Conservation (phyloP, 2,888 invertebrate genomes). For the Archips xylosteana region DNA sequence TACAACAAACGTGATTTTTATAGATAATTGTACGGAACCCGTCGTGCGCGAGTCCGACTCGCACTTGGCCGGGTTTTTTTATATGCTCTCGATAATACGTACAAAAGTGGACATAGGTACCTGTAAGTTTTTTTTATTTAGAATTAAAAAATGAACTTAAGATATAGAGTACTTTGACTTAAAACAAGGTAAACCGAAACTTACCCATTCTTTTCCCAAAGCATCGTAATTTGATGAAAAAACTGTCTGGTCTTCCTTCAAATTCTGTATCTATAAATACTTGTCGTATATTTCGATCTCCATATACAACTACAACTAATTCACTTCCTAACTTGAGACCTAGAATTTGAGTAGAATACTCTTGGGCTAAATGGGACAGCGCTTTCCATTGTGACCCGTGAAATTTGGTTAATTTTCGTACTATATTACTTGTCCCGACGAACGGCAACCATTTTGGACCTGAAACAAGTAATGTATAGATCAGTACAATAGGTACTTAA, state of each 20-base stretch:
- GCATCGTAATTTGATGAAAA: conserved; percentile 88
- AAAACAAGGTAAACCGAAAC: conserved; percentile 28
- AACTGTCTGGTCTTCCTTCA: conserved; percentile 89
- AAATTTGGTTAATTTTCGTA: conserved; percentile 58
- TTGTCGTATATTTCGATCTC: conserved; percentile 86
- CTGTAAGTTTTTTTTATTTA: too few relatives aligned
- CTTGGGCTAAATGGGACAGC: conserved; percentile 83
- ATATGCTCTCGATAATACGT: too few relatives aligned
- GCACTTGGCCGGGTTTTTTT: too few relatives aligned
- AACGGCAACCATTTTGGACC: conserved; percentile 78
- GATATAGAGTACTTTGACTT: too few relatives aligned
- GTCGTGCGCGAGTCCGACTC: too few relatives aligned
- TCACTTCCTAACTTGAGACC: conserved; percentile 88
- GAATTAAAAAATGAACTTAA: too few relatives aligned
- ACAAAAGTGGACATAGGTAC: too few relatives aligned
- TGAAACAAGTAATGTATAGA: conserved; percentile 51
- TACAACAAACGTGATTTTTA: too few relatives aligned
- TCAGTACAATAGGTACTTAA: neutral
- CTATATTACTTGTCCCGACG: conserved; percentile 64
- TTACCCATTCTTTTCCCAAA: conserved; percentile 88
- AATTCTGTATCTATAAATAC: conserved; percentile 87
- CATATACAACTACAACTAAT: conserved; percentile 86
- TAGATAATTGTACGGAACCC: too few relatives aligned
- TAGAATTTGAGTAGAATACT: conserved; percentile 87
- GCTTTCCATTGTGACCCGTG: conserved; percentile 85